Evolutionary conservation across 1,140 invertebrate genomes (phyloP), one percentile per base, ranked within the genome.

Genomic region (Drosophila bocqueti): DNA sequence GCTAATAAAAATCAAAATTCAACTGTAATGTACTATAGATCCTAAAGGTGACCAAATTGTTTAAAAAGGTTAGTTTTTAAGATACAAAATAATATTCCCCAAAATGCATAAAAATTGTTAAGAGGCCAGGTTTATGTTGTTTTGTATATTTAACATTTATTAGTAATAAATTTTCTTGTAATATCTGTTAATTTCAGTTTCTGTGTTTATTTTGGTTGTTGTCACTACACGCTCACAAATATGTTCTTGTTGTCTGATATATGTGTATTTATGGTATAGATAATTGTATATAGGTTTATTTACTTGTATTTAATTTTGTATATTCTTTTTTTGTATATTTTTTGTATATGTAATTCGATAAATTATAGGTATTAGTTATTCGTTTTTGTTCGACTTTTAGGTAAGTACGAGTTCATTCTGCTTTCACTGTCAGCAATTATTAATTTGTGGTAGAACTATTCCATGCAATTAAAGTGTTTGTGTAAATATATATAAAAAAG

Each of bases 101-200:
- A 8, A 16, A 5, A 15, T 36, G 11, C 11, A 3, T 8, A 24
- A 36, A 9, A 9, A 3, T 6, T 21, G 15, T 55, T 38, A 24
- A 62, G 24, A 36, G 5, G 11, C 9, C 16, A 52, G 10, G 10
- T 18, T 0, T 18, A 7, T 34, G 13, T 24, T 42, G 5, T 75
- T 79, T 86, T 87, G 69, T 83, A 81, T 89, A 83, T 83, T 89
- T 78, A 87, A 87, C 83, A 86, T 87, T 87, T 87, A 87, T 87
- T 83, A 58, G 72, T 87, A 69, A 86, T 81, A 67, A 77, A 78
- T 83, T 83, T 69, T 62, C 34, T 83, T 87, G 83, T 75, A 80
- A 79, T 82, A 85, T 83, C 57, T 62, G 63, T 75, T 78, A 52
- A 69, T 72, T 79, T 59, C 45, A 80, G 77, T 79, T 76, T 29